Evolutionary conservation across 2,797 vertebrate genomes (phyloP), one percentile per base, ranked within the genome.

Genomic region (Periophthalmus magnuspinnatus): DNA sequence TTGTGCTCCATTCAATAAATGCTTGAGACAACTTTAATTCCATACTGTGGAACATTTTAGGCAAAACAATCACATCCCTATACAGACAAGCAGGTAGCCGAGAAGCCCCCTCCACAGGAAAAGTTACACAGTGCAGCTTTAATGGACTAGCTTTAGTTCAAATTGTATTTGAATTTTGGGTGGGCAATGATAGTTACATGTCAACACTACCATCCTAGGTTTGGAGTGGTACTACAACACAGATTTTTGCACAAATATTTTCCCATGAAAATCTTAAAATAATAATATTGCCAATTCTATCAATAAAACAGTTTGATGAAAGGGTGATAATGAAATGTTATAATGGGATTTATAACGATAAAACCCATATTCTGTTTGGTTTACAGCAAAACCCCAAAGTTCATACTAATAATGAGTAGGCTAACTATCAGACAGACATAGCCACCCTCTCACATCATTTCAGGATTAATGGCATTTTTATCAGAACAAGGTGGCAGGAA

Each of bases 401-500:
- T 55, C 21, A 55, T 52, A n/a, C 21, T 13, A 14, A 22, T 62
- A 62, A 13, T 6, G 5, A 21, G 11, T 13, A 24, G 7, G 1
- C 24, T 22, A 65, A 28, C 28, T 34, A 28, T 11, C 13, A 45
- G 14, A 45, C 58, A 65, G 36, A 69, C 50, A 61, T 61, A 72
- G 69, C 67, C 65, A 80, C 36, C 5, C 68, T 33, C 11, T 66
- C 67, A 74, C 70, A 65, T 50, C 60, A 22, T 64, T 55, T 70
- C 7, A 78, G 70, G 13, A 74, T 80, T 72, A 79, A 81, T 76
- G 81, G 52, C 63, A 75, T 83, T 76, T 80, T 71, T 80, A 83
- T 19, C 52, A 67, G 55, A 70, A 79, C 87, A 91, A 90, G 85
- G 87, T 90, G 83, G 81, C 69, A 47, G 57, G 71, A 77, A 54